Evolutionary conservation across 2,888 invertebrate species (phyloP).

Genomic region (Andricus curvator): DNA sequence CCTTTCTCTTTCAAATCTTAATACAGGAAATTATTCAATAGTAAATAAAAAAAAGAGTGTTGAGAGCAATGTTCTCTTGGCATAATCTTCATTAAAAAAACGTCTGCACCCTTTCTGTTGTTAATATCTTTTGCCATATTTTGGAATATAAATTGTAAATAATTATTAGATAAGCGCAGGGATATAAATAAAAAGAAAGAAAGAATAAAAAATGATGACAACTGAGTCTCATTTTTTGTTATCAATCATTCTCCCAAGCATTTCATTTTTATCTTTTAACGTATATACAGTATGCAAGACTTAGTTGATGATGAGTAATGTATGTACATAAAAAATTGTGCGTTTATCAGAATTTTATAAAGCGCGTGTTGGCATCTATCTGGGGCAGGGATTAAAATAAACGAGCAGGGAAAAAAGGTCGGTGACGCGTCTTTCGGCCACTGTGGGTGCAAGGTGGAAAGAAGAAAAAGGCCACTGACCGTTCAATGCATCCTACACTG

Average conservation of each 20-base stretch:
- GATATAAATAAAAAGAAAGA: not conserved
- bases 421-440: conserved; percentile 17
- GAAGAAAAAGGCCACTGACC: conserved; percentile 36
- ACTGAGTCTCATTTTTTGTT: not conserved
- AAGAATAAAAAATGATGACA: not conserved
- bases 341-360: conserved; percentile 20
- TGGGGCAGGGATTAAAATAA: conserved; percentile 34
- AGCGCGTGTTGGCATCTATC: conserved; percentile 27
- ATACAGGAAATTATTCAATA: not conserved
- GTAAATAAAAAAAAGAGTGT: no score
- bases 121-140: not conserved
- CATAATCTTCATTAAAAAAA: not conserved
- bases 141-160: not conserved
- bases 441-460: not conserved
- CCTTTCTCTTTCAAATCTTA: not conserved
- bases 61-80: not conserved
- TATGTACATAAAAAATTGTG: conserved; percentile 2
- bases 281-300: not conserved
- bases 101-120: not conserved
- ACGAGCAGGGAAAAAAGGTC: conserved; percentile 8
- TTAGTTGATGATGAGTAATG: conserved; percentile 21
- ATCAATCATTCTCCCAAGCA: not conserved
- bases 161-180: not conserved
- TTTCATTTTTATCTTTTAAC: not conserved
- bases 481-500: conserved; percentile 17